Percentiles rank a stretch among this genome's conserved stretches.
Evolutionary conservation across 1,140 invertebrate species (phyloP).

Genomic region (Solenopsis fugax): DNA sequence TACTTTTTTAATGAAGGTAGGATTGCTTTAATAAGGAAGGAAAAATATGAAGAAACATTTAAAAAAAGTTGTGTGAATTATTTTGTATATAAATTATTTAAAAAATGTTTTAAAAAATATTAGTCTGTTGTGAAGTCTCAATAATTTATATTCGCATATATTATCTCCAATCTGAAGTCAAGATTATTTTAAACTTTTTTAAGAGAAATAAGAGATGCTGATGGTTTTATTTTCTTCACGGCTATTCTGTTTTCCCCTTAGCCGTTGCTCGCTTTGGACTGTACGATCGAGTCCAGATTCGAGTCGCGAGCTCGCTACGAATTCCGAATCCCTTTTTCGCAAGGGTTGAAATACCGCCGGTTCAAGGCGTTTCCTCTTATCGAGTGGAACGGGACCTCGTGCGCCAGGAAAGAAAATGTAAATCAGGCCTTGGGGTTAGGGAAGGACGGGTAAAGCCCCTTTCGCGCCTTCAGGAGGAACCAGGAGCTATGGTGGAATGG

Average conservation of each 20-base stretch:
- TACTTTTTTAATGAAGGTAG: no score
- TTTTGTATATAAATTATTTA: neutral
- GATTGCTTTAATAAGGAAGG: no score
- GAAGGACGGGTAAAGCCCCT: constrained; percentile 70
- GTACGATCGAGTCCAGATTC: constrained; percentile 18
- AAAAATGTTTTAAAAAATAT: no score
- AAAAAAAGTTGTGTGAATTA: no score
- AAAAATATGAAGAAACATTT: no score
- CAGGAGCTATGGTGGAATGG: constrained; percentile 56
- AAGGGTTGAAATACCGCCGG: constrained; percentile 78
- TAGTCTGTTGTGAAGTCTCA: no score
- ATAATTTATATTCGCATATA: constrained; percentile 10
- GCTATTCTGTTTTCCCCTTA: neutral
- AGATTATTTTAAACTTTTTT: constrained; percentile 13
- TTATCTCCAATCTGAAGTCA: constrained; percentile 17
- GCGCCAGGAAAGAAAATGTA: constrained; percentile 82
- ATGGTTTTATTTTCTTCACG: constrained; percentile 18
- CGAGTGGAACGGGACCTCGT: constrained; percentile 76
- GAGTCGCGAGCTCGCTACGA: constrained; percentile 32
- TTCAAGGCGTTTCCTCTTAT: constrained; percentile 81
- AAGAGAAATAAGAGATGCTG: constrained; percentile 17
- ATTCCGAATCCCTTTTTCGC: constrained; percentile 68
- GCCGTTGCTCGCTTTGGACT: neutral
- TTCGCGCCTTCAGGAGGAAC: constrained; percentile 66
- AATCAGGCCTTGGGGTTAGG: constrained; percentile 77